A percentile compares a stretch with the other conserved stretches of the same genome.
Conservation (phyloP, 2,888 invertebrate species). For the Imbricaverruca yamaguchii region DNA sequence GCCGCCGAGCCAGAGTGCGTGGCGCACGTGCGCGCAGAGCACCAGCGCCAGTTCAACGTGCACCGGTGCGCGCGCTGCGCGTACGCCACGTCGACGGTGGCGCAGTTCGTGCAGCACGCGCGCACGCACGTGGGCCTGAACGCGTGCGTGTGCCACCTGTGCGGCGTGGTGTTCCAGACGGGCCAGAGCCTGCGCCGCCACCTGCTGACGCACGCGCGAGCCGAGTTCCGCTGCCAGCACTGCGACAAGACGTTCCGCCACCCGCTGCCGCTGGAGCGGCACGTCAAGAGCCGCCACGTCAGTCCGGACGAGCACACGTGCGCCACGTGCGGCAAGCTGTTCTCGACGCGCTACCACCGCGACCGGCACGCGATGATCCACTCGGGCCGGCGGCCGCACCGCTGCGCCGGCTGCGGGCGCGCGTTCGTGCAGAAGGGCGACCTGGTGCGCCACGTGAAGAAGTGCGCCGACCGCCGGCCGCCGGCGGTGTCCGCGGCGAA, state of each 20-base stretch:
- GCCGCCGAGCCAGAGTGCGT: neutral
- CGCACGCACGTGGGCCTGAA: conserved; percentile 4
- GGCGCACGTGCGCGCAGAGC: conserved; percentile 8
- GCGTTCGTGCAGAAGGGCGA: conserved; percentile 8
- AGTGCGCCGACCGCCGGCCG: neutral
- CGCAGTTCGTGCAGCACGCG: conserved; percentile 2
- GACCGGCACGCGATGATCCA: conserved; percentile 13
- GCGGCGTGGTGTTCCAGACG: conserved; percentile 11
- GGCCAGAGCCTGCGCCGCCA: neutral
- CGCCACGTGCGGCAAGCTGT: neutral
- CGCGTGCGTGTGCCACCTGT: conserved; percentile 12
- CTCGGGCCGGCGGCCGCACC: conserved; percentile 6
- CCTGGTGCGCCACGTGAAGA: neutral
- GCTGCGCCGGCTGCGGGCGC: neutral
- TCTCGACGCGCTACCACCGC: conserved; percentile 2
- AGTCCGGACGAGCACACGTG: neutral
- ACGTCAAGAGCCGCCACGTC: neutral
- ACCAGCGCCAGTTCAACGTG: neutral
- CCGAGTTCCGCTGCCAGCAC: neutral
- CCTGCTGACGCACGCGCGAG: neutral
- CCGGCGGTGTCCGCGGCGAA: neutral
- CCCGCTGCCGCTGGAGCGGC: conserved; percentile 9
- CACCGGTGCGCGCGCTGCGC: conserved; percentile 3
- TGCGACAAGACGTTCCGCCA: conserved; percentile 1
- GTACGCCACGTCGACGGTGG: neutral